Conservation (phyloP, 2,888 invertebrate genomes). For the Apantesis nais region DNA sequence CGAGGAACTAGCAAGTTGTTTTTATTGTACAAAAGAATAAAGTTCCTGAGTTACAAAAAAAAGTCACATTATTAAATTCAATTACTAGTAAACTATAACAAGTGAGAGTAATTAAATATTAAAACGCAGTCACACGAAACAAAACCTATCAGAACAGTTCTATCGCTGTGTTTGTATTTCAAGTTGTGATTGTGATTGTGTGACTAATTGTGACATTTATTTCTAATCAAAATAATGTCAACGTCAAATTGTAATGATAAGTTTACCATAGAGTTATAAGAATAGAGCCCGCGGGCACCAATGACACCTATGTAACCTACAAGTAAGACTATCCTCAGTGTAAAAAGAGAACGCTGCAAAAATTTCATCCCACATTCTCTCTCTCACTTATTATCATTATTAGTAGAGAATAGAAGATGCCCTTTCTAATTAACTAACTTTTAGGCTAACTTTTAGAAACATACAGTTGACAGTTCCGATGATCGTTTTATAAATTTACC, state of each 20-base stretch:
- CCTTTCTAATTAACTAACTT: too few species aligned
- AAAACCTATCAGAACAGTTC: constrained; percentile 2
- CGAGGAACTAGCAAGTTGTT: constrained; percentile 4
- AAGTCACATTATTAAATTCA: constrained; percentile 35
- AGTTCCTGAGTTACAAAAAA: neutral
- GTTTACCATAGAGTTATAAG: too few species aligned
- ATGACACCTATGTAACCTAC: too few species aligned
- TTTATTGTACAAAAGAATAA: neutral
- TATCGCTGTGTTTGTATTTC: constrained; percentile 13
- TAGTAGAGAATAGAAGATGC: too few species aligned
- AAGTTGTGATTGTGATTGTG: constrained; percentile 1
- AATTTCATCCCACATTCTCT: too few species aligned
- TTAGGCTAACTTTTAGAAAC: too few species aligned
- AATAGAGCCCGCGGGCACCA: too few species aligned
- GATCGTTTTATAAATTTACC: too few species aligned
- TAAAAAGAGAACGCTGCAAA: too few species aligned
- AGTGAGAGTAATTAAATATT: neutral
- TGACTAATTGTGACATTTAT: neutral
- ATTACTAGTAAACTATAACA: neutral
- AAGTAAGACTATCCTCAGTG: too few species aligned
- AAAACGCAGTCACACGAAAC: constrained; percentile 9
- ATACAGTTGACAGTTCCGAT: too few species aligned
- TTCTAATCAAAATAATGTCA: neutral
- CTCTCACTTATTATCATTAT: too few species aligned
- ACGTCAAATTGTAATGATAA: neutral